Base-by-base conservation (phyloP, 2,797 vertebrate species). In the Alosa sapidissima region DNA sequence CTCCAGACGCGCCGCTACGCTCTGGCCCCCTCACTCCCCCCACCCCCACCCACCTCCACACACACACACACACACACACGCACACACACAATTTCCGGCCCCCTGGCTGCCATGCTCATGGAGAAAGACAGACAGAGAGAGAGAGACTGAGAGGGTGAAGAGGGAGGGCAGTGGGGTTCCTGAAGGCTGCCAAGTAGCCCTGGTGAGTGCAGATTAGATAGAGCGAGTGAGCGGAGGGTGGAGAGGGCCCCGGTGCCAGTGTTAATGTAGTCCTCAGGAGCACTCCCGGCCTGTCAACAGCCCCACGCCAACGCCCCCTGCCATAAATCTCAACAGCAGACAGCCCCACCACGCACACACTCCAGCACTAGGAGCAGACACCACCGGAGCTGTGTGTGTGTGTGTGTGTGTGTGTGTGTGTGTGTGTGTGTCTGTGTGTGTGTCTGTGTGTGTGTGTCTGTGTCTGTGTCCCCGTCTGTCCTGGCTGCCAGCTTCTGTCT, bases 201-300 rank as follows among this genome's bases (percentile, higher is more conserved):
- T 72, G 65, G 65, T 72, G 65, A 72, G 65, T 72, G 65, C 65
- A 72, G 65, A 72, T 72, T 72, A 78, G 72, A 78, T 45, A 78
- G 72, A 78, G 72, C 16, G 72, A 47, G 72, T 6, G 72, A 78
- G 36, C 21, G 49, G 75, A 72, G 52, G 13, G 36, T 75, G 28
- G 68, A 60, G 52, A 48, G 84, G 3, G 62, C 36, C 60, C 13
- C 19, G 19, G 72, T 9, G 60, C 60, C 24, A 11, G 33, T 82
- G 58, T 82, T 82, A 83, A 82, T 78, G 85, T 82, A 45, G 16
- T 24, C 62, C 81, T 87, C 54, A 58, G 41, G 10, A 82, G 81
- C 68, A 68, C 81, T 83, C 55, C 45, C 62, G 19, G 72, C 65
- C 45, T 86, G 85, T 84, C 85, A 83, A 75, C 65, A 81, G 72